These are phyloP conservation scores for Oostethus manadensis DNA, from an alignment of 2,113 vertebrate genomes.

Conservation along the genomic window DNA sequence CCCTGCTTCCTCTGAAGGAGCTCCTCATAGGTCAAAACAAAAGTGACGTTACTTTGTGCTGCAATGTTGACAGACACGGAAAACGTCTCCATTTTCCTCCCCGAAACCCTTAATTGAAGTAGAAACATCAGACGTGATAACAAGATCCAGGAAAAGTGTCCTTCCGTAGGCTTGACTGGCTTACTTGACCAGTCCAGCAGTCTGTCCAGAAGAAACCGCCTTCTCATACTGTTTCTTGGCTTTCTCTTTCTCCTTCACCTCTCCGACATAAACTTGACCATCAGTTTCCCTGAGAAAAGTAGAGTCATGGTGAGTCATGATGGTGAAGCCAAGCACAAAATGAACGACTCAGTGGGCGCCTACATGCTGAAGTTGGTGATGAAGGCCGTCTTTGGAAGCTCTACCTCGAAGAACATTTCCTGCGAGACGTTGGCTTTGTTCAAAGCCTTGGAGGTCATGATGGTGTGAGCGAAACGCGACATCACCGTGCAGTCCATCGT, in stretches of 20 bases:
- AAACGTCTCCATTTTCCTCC: conserved; percentile 90
- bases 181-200: conserved; percentile 88
- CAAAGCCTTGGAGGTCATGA: conserved; percentile 83
- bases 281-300: conserved; percentile 76
- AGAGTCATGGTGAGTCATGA: conserved; percentile 37
- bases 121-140: not conserved
- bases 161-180: conserved; percentile 11
- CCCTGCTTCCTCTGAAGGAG: conserved; percentile 80
- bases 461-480: conserved; percentile 84
- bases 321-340: not conserved
- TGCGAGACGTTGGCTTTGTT: conserved; percentile 78
- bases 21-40: conserved; percentile 85
- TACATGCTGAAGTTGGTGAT: conserved; percentile 96
- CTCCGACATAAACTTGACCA: conserved; percentile 75
- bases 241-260: conserved; percentile 84
- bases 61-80: conserved; percentile 83
- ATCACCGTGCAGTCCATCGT: conserved; percentile 82
- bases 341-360: conserved; percentile 32
- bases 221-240: conserved; percentile 86
- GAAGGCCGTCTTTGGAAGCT: conserved; percentile 91
- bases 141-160: not conserved
- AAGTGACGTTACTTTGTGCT: conserved; percentile 78
- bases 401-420: conserved; percentile 86
- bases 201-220: conserved; percentile 82
- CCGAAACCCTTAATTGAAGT: conserved; percentile 63